Base-by-base conservation (phyloP, 2,888 invertebrate genomes). In the Tipula confusa region DNA sequence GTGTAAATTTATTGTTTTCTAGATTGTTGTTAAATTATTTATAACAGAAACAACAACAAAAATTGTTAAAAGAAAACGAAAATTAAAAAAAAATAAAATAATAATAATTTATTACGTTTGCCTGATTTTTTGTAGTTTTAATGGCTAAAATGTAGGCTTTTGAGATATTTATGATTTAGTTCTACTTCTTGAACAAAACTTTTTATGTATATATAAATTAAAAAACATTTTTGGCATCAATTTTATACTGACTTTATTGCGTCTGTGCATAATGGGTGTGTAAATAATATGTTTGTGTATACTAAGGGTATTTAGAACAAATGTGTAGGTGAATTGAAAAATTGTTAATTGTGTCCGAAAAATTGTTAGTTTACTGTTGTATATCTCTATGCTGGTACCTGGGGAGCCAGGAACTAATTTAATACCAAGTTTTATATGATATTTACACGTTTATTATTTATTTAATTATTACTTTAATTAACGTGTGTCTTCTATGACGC, bases 1-100 rank as follows among this genome's bases (percentile, higher is more conserved):
- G 80, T 80, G 80, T 80, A 80, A 80, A 80, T 80, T 80, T 80
- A 80, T 80, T 80, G 80, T 80, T 29, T 80, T 80, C 80, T 29
- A 80, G 80, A 80, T 80, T 80, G 80, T 80, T 80, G 80, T 80
- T 80, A 80, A 80, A 29, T 80, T 80, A 80, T 80, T n/a, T 29
- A 80, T 29, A 29, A 80, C 29, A 80, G 29, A 31, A 79, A 79
- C 24, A 28, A 15, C n/a, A 64, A 24, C 11, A 5, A 79, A 24
- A 28, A 79, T 79, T 79, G 7, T 79, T 80, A 15, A 24, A 64
- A 64, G 64, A 38, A 38, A n/a, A n/a, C n/a, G n/a, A n/a, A n/a
- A n/a, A n/a, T n/a, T n/a, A n/a, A n/a, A n/a, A n/a, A 24, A 13
- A 24, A 64, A 64, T 6, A 24, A 64, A 64, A 64, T 9, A 24